Evolutionary conservation across 2,113 vertebrate species (phyloP).

Genomic region (Notechis scutatus): DNA sequence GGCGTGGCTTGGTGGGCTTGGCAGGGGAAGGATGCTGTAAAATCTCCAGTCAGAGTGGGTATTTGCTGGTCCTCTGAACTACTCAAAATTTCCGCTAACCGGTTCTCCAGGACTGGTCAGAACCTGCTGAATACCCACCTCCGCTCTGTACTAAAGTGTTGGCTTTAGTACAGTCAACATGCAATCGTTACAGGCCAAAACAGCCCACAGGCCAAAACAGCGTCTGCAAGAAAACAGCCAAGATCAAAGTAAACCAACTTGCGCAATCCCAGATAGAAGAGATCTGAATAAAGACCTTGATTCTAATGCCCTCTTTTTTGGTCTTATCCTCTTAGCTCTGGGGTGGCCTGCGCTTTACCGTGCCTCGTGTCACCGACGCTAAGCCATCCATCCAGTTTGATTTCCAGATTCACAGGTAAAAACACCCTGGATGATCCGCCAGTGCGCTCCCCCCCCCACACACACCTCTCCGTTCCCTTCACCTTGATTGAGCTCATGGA

Average conservation of each 20-base stretch:
- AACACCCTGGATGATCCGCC: not conserved
- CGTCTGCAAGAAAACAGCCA: not conserved
- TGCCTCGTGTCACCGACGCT: constrained; percentile 79
- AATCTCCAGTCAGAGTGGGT: too few relatives aligned
- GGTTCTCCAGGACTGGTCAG: too few relatives aligned
- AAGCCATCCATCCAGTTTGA: constrained; percentile 85
- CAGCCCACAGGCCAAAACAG: too few relatives aligned
- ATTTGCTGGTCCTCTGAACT: too few relatives aligned
- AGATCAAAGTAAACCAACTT: not conserved
- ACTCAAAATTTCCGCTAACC: too few relatives aligned
- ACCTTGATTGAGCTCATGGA: too few relatives aligned
- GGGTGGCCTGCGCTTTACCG: constrained; percentile 86
- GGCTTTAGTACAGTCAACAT: not conserved
- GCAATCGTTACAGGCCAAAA: not conserved
- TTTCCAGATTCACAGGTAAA: constrained; percentile 87
- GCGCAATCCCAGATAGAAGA: accelerated
- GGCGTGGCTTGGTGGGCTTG: too few relatives aligned
- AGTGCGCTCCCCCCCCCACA: not conserved
- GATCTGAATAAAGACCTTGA: accelerated
- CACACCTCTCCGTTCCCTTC: too few relatives aligned
- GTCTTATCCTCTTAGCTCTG: constrained; percentile 68
- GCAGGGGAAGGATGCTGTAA: too few relatives aligned
- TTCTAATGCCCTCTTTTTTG: not conserved
- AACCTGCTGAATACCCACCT: too few relatives aligned
- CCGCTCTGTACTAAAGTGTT: too few relatives aligned